phyloP scores from a whole-genome alignment of 2,888 invertebrate species.

The Ectropis crepuscularia region DNA sequence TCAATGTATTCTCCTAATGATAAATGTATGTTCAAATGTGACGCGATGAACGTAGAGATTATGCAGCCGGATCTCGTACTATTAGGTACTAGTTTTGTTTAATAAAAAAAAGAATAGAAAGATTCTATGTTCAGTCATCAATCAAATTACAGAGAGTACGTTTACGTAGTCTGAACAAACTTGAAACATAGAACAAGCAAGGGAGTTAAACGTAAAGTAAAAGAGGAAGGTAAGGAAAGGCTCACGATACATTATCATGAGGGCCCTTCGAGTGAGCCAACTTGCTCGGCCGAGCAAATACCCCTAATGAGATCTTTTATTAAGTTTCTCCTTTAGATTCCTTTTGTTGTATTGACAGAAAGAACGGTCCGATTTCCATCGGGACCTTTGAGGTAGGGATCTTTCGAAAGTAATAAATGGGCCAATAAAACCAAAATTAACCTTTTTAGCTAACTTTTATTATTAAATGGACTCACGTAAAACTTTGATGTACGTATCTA shows the following conservation, averaged over 20 bases:
- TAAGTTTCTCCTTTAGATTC: constrained; percentile 33
- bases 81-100: too few species aligned
- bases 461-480: constrained; percentile 1
- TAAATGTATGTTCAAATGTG: too few species aligned
- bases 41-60: too few species aligned
- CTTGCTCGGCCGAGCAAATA: constrained; percentile 40
- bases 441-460: too few species aligned
- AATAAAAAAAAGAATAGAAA: too few species aligned
- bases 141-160: too few species aligned
- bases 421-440: constrained; percentile 12
- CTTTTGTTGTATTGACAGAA: constrained; percentile 33
- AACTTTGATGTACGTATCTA: background rate
- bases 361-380: constrained; percentile 30
- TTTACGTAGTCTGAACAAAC: too few species aligned
- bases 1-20: too few species aligned
- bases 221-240: background rate
- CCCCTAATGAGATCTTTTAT: constrained; percentile 44
- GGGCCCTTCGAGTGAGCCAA: constrained; percentile 25
- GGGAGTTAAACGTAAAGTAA: constrained; percentile 26
- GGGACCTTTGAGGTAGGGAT: constrained; percentile 25
- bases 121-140: too few species aligned
- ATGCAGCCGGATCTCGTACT: too few species aligned
- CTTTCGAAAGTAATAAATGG: constrained; percentile 6
- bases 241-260: constrained; percentile 43
- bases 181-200: background rate